phyloP scores from a whole-genome alignment of 1,140 invertebrate genomes.

The Bombus haemorrhoidalis region DNA sequence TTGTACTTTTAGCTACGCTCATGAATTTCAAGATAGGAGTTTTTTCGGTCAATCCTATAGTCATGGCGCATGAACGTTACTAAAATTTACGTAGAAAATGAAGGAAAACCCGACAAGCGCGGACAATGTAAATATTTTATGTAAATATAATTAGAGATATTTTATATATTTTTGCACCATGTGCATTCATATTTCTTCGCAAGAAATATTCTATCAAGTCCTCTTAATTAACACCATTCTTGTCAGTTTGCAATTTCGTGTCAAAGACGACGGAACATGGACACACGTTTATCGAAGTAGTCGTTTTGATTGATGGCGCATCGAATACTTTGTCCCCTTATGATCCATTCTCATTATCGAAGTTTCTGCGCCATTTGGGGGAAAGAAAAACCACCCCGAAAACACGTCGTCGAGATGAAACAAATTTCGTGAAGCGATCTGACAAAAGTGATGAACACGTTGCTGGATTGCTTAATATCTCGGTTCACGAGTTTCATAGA shows the following conservation, averaged over 20 bases:
- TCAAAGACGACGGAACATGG: not conserved
- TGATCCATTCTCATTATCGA: constrained; percentile 1
- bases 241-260: too few species aligned
- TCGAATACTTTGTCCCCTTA: constrained; percentile 31
- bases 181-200: too few species aligned
- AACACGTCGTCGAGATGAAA: not conserved
- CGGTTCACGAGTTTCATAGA: not conserved
- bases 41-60: too few species aligned
- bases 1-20: not conserved
- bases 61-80: too few species aligned
- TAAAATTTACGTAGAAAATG: too few species aligned
- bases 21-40: not conserved
- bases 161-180: too few species aligned
- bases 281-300: constrained; percentile 38
- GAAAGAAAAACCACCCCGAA: not conserved
- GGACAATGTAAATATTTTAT: too few species aligned
- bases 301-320: constrained; percentile 53
- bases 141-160: too few species aligned
- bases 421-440: constrained; percentile 43
- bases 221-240: too few species aligned
- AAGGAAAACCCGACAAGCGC: too few species aligned
- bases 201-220: too few species aligned
- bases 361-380: not conserved
- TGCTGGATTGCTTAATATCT: constrained; percentile 4
- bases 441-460: not conserved